phyloP scores from a whole-genome alignment of 2,113 vertebrate species.

The Panthera tigris region DNA sequence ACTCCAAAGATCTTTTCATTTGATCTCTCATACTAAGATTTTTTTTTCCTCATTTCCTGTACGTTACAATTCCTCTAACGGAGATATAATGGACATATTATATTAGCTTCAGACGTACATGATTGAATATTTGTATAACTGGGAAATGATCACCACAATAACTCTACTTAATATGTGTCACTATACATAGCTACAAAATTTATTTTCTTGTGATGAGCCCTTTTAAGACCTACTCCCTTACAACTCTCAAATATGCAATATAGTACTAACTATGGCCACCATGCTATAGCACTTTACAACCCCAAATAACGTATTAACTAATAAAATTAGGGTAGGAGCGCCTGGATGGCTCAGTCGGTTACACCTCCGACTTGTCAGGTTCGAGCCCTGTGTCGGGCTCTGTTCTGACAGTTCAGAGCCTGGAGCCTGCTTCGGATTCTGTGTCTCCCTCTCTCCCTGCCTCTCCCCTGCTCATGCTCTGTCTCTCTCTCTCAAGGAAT shows the following conservation, averaged over 20 bases:
- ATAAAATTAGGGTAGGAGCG: not conserved
- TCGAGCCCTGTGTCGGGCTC: too few species aligned
- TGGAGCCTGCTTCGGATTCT: too few species aligned
- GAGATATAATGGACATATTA: not conserved
- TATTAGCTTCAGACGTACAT: not conserved
- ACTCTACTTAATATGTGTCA: not conserved
- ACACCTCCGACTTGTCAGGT: too few species aligned
- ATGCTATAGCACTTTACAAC: not conserved
- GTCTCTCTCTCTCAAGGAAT: too few species aligned
- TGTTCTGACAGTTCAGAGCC: too few species aligned
- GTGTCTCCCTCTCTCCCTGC: too few species aligned
- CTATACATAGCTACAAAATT: not conserved
- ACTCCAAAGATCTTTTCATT: not conserved
- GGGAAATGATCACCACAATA: not conserved
- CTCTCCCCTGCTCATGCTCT: too few species aligned
- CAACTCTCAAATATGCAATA: not conserved
- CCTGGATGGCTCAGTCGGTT: too few species aligned
- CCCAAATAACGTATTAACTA: not conserved
- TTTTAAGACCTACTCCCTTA: not conserved
- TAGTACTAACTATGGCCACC: not conserved
- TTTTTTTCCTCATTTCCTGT: not conserved
- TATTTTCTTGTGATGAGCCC: not conserved
- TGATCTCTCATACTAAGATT: not conserved
- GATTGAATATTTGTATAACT: not conserved
- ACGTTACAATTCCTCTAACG: not conserved